Evolutionary conservation across 2,797 vertebrate genomes (phyloP).

Genomic region (Galago senegalensis): DNA sequence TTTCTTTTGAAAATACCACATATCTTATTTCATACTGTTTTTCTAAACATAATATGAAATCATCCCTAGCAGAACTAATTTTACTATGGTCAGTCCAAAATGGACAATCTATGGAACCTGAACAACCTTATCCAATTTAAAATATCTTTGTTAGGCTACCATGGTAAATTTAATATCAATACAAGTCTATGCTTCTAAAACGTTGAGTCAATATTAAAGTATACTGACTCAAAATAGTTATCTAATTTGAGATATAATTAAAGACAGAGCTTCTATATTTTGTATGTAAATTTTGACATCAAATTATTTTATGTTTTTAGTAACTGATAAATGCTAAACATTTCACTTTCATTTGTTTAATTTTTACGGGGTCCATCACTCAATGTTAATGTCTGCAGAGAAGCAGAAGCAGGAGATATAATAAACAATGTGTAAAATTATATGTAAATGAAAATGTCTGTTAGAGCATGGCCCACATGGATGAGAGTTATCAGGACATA

Average conservation of each 20-base stretch:
- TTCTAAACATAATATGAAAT: neutral
- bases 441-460: neutral
- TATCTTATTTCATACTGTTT: neutral
- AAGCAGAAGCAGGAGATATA: neutral
- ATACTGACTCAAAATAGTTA: neutral
- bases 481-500: neutral
- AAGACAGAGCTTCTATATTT: neutral
- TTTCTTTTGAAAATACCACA: neutral
- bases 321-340: neutral
- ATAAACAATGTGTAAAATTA: neutral
- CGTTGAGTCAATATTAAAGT: neutral
- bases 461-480: neutral
- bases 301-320: neutral
- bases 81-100: neutral
- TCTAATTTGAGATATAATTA: neutral
- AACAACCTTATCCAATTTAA: neutral
- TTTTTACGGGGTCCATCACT: neutral
- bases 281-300: neutral
- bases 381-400: neutral
- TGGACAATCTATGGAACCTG: neutral
- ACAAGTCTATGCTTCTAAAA: neutral
- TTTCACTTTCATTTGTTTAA: neutral
- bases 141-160: neutral
- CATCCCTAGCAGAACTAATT: neutral
- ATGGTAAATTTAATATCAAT: neutral